These are phyloP conservation scores for Lissonota sp. DNA, from an alignment of 2,888 invertebrate genomes.

Conservation along the genomic window DNA sequence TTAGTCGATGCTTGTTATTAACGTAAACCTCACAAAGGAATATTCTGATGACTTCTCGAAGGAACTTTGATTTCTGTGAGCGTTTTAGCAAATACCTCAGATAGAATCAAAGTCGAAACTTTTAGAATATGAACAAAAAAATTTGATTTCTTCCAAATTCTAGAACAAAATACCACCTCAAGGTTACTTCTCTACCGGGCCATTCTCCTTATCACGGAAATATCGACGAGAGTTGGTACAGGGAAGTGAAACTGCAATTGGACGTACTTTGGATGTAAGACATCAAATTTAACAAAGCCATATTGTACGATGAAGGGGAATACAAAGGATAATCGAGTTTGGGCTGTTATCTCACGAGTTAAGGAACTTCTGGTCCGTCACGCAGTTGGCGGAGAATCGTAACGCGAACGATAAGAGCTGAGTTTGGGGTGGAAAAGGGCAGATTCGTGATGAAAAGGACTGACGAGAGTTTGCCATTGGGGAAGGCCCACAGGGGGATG, in stretches of 20 bases:
- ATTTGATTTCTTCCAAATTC: no score
- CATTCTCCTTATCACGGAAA: no score
- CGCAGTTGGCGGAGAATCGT: neutral
- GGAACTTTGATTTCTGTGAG: neutral
- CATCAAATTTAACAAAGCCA: no score
- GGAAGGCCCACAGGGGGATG: slow-evolving; percentile 68
- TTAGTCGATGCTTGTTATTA: neutral
- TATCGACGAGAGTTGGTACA: no score
- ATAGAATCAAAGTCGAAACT: no score
- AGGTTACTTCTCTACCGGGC: no score
- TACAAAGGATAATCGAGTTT: slow-evolving; percentile 35
- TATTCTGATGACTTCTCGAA: slow-evolving; percentile 7
- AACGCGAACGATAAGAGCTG: slow-evolving; percentile 12
- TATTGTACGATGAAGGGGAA: slow-evolving; percentile 2
- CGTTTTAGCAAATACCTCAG: no score
- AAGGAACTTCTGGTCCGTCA: slow-evolving; percentile 5
- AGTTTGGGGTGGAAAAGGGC: slow-evolving; percentile 50
- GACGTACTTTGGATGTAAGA: no score
- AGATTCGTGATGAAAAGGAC: neutral
- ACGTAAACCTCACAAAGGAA: neutral
- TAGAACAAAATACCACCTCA: no score
- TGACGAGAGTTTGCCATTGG: slow-evolving; percentile 57
- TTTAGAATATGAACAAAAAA: no score
- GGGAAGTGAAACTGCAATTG: no score
- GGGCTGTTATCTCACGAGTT: slow-evolving; percentile 29